Evolutionary conservation across 2,113 vertebrate genomes (phyloP).

Genomic region (Cavia porcellus): DNA sequence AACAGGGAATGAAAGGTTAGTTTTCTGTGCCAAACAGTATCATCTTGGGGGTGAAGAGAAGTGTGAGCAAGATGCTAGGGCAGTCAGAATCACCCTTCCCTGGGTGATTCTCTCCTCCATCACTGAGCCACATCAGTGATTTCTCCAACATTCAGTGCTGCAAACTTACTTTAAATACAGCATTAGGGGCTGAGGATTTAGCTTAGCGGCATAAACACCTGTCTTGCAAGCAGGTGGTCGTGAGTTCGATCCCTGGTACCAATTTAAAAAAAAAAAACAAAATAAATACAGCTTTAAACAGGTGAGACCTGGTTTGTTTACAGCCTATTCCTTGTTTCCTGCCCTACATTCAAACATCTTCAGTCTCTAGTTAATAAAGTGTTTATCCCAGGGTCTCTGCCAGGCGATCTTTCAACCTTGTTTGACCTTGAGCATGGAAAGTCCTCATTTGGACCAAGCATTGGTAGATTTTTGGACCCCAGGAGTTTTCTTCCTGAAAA

Average conservation of each 20-base stretch:
- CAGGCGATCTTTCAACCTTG: not conserved
- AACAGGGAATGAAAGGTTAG: not conserved
- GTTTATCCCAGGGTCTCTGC: not conserved
- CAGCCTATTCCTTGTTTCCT: not conserved
- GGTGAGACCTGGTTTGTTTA: not conserved
- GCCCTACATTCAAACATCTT: not conserved
- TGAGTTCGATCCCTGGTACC: too few species aligned
- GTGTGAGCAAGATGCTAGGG: not conserved
- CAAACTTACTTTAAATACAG: conserved; percentile 19
- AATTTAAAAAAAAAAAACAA: too few species aligned
- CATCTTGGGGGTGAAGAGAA: not conserved
- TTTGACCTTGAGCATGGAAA: not conserved
- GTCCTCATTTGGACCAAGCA: not conserved
- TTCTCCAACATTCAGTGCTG: not conserved
- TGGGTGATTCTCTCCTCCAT: fast-evolving
- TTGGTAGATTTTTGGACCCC: not conserved
- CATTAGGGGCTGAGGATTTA: too few species aligned
- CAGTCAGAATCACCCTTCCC: not conserved
- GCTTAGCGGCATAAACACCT: too few species aligned
- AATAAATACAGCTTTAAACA: conserved; percentile 10
- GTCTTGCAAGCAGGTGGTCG: too few species aligned
- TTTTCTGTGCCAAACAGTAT: not conserved
- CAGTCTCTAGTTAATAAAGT: not conserved
- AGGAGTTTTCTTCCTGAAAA: conserved; percentile 15
- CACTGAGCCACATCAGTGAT: not conserved